Base-by-base conservation (phyloP, 2,888 invertebrate species). In the Liodrosophila aerea region DNA sequence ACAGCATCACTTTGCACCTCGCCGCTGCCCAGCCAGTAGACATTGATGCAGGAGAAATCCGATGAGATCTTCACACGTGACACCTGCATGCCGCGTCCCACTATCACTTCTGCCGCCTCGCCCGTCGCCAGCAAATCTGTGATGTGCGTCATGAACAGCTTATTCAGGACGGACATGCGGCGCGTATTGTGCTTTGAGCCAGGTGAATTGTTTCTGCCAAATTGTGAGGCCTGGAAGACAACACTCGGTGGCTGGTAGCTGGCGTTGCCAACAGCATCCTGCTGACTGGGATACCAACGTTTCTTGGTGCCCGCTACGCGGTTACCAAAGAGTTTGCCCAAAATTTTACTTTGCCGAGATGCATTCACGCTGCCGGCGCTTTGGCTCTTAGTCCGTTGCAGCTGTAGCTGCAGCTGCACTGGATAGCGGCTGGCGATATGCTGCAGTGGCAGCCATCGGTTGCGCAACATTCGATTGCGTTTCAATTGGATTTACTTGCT, bases 61-160 rank as follows among this genome's bases (percentile, higher is more conserved):
- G 92, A 89, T 0, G 93, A 91, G 2, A 96, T 91, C 88, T 92
- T 92, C 61, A 94, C 94, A 82, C 92, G 92, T n/a, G 94, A 93
- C 64, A 96, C 92, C 90, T 96, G 94, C 46, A 89, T 92, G 7
- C 94, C 93, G 69, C 92, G 91, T 7, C 94, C 94, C 9, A 93
- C 74, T 62, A 95, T 90, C 45, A 92, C 89, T 44, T 92, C 89
- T 1, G 94, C 90, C 27, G 92, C 91, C 73, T 93, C 93, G 1
- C 95, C 95, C 0, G 94, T 94, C 1, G 94, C 93, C 92, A 96
- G 92, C 29, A 95, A 89, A 87, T 95, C 96, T 0, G 95, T 95
- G 7, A 96, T 93, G 59, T 95, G 91, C 75, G 93, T 92, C 95
- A 96, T 96, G 78, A 96, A 96, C 44, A 96, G 85, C 89, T 95